Conservation (phyloP, 2,888 invertebrate species). For the Caenorhabditis afra region DNA sequence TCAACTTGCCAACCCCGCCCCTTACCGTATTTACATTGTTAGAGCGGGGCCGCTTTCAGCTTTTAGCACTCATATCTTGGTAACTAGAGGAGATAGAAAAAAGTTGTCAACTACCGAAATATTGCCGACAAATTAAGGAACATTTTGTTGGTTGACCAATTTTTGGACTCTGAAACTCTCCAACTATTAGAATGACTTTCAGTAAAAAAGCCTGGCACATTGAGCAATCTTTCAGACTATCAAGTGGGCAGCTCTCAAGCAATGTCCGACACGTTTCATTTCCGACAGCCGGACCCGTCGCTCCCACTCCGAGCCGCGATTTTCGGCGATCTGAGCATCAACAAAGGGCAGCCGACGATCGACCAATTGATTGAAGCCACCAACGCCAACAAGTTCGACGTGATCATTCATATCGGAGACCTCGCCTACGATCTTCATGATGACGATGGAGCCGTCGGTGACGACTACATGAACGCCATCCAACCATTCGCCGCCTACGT, state of each 20-base stretch:
- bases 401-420: constrained; percentile 85
- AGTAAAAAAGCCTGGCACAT: too few relatives aligned
- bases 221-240: constrained; percentile 62
- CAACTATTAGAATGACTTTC: too few relatives aligned
- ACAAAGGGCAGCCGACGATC: constrained; percentile 89
- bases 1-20: not conserved
- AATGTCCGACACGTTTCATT: constrained; percentile 68
- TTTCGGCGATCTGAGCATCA: constrained; percentile 95
- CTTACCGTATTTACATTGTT: too few relatives aligned
- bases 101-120: too few relatives aligned
- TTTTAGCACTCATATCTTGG: too few relatives aligned
- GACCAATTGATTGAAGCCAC: constrained; percentile 89
- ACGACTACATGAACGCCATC: constrained; percentile 62
- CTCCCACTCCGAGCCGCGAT: constrained; percentile 84
- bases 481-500: constrained; percentile 82
- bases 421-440: constrained; percentile 93
- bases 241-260: constrained; percentile 70
- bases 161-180: too few relatives aligned
- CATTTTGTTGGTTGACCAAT: too few relatives aligned
- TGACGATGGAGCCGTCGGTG: constrained; percentile 86
- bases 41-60: too few relatives aligned
- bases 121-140: too few relatives aligned
- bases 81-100: too few relatives aligned
- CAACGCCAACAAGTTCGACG: constrained; percentile 84
- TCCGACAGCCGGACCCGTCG: constrained; percentile 65